These are phyloP conservation scores for Tretioscincus oriximinensis DNA, from an alignment of 2,113 vertebrate species.

Conservation along the genomic window DNA sequence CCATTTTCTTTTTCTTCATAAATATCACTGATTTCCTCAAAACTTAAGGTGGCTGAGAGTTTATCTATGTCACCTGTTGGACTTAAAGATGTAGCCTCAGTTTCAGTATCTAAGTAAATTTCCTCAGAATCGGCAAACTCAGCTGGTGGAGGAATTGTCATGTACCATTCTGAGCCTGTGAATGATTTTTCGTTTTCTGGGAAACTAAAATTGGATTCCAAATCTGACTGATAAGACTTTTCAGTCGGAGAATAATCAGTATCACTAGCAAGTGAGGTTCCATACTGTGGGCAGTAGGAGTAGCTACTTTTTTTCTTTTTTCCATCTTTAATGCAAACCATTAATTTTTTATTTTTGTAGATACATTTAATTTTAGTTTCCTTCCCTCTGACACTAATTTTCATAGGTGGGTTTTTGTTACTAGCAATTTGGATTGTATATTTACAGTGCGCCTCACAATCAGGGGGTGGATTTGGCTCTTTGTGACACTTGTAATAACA, in stretches of 20 bases:
- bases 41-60: slow-evolving; percentile 20
- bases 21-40: slow-evolving; percentile 32
- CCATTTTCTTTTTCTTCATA: slow-evolving; percentile 40
- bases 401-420: slow-evolving; percentile 53
- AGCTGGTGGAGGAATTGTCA: slow-evolving; percentile 66
- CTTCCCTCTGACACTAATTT: slow-evolving; percentile 63
- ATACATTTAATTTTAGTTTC: slow-evolving; percentile 59
- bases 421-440: slow-evolving; percentile 27
- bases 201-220: slow-evolving; percentile 44
- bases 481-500: slow-evolving; percentile 37
- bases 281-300: background rate
- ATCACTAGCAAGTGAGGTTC: slow-evolving; percentile 31
- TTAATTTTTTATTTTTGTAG: slow-evolving; percentile 55
- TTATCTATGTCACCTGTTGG: slow-evolving; percentile 34
- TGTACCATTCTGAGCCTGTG: slow-evolving; percentile 40
- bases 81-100: slow-evolving; percentile 55
- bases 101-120: slow-evolving; percentile 54
- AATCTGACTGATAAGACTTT: slow-evolving; percentile 41
- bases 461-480: background rate
- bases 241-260: slow-evolving; percentile 57
- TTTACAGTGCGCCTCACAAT: background rate
- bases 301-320: slow-evolving; percentile 18
- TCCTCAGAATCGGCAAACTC: slow-evolving; percentile 69
- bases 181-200: slow-evolving; percentile 42
- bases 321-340: slow-evolving; percentile 61